phyloP scores from a whole-genome alignment of 2,797 vertebrate species.

The Coregonus ussuriensis region DNA sequence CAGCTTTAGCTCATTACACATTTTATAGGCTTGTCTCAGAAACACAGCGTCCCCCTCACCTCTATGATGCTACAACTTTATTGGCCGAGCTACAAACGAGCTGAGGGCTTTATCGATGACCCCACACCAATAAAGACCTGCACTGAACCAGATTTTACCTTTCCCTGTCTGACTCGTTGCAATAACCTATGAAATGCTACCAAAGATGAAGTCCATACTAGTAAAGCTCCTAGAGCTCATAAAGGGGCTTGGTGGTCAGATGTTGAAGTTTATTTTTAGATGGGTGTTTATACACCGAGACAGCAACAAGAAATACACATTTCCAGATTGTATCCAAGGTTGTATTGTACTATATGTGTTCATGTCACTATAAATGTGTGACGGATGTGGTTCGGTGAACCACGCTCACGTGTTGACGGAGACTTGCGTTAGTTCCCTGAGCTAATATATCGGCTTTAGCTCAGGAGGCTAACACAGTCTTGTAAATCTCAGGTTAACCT shows the following conservation, averaged over 20 bases:
- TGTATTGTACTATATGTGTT: too few relatives aligned
- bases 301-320: not conserved
- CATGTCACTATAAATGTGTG: too few relatives aligned
- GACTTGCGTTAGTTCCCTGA: too few relatives aligned
- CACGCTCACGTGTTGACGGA: too few relatives aligned
- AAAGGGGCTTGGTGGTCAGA: not conserved
- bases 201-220: constrained; percentile 23
- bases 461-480: too few relatives aligned
- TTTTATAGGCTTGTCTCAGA: constrained; percentile 34
- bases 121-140: constrained; percentile 25
- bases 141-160: constrained; percentile 40
- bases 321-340: not conserved
- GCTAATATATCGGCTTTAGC: too few relatives aligned
- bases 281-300: not conserved
- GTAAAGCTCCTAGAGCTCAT: constrained; percentile 2
- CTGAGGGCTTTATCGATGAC: constrained; percentile 25
- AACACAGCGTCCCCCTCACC: constrained; percentile 29
- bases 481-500: too few relatives aligned
- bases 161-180: constrained; percentile 39
- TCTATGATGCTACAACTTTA: constrained; percentile 27
- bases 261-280: not conserved
- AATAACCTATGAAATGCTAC: constrained; percentile 22
- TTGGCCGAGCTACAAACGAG: constrained; percentile 26
- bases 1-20: constrained; percentile 6
- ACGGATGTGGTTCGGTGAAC: too few relatives aligned